Evolutionary conservation across 2,797 vertebrate species (phyloP), one percentile per base, ranked within the genome.

Genomic region (Ibycter americanus): DNA sequence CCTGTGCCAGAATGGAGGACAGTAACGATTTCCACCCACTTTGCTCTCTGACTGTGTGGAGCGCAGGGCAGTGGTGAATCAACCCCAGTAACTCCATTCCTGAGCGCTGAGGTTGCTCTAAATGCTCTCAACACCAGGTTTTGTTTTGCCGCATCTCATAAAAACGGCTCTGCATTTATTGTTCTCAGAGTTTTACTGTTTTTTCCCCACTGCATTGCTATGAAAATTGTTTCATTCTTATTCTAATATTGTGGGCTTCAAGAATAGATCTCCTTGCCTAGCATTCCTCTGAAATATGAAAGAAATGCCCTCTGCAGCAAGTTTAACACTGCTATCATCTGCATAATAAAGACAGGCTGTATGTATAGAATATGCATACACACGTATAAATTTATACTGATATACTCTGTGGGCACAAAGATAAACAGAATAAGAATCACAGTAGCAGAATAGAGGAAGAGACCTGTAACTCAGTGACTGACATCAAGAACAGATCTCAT

Each of bases 341-440:
- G 94, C 96, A 95, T 97, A 97, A 95, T 96, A 97, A 95, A 97
- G 96, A 95, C 87, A 90, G 88, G 19, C 71, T 49, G 44, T n/a
- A 90, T 92, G 73, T 95, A 93, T 42, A 61, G 91, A 94, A 90
- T 94, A 89, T 89, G 88, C 91, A 91, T 65, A 87, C 62, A 65
- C 71, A 86, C 20, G 2, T 81, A 95, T 87, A 97, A 94, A 95
- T 97, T 95, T 96, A 78, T 78, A 88, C 68, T 56, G 80, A 87
- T 94, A 34, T 51, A 88, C 47, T 27, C 38, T 84, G 72, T 76
- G 61, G 51, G 54, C 36, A 93, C 74, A 91, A 83, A 93, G 96
- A 96, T 96, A 97, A 97, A 97, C 29, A 4, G 80, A 93, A 54
- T 83, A 85, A 78, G 66, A 85, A 79, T 83, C 44, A 77, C 42